Evolutionary conservation across 1,140 invertebrate genomes (phyloP), one percentile per base, ranked within the genome.

Genomic region (Eueides isabella): DNA sequence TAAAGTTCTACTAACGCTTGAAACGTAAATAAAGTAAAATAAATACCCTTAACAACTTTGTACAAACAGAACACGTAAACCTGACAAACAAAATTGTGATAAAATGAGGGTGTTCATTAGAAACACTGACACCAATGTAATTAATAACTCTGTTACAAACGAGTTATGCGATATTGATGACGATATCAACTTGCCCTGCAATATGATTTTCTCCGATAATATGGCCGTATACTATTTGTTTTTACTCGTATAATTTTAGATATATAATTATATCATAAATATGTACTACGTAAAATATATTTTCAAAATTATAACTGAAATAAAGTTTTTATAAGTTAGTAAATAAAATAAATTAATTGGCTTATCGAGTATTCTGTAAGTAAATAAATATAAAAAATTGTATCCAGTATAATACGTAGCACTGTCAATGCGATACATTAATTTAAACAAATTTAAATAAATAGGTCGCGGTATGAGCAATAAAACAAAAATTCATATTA

Each of bases 131-230:
- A 55, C 62, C 61, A 33, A 23, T 14, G 66, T 73, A 73, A 68
- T 73, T 73, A 68, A 73, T 68, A 68, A 61, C 48, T 26, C 48
- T 23, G 71, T 72, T 66, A 73, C 55, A 48, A 73, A 68, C 61
- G 65, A 67, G 65, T 73, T 73, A 64, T 64, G 66, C 61, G 67
- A 68, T 73, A 73, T 73, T 44, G 72, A 68, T 68, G 72, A 68
- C 61, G 55, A 68, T 73, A 73, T 73, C 66, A 68, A 68, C 63
- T 68, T 55, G 19, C 19, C 35, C 66, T 68, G 72, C 48, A 26
- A 68, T 71, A 63, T 65, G 29, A 64, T 55, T 64, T 68, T 61
- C 72, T 16, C 35, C n/a, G 12, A 64, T 38, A 64, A 68, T 73
- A 63, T 63, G 26, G 31, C 33, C 63, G 33, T 31, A 62, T 35